phyloP scores from a whole-genome alignment of 2,888 invertebrate species.

The Pyrocoelia pectoralis region DNA sequence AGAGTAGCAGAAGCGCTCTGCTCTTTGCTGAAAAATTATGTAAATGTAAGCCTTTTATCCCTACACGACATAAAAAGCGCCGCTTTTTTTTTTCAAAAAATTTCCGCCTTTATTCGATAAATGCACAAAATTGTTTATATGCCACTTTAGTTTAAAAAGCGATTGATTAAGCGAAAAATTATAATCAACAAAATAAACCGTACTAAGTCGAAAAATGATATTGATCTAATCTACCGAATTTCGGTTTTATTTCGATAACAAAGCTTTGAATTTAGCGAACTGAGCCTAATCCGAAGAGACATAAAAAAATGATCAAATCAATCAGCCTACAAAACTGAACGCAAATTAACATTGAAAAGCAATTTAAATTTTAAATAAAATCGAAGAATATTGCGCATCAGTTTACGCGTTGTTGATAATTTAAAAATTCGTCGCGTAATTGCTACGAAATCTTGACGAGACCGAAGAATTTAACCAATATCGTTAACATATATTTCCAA shows the following conservation, averaged over 20 bases:
- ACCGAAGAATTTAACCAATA: slow-evolving; percentile 11
- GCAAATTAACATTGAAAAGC: slow-evolving; percentile 14
- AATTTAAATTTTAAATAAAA: slow-evolving; percentile 14
- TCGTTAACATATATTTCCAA: slow-evolving; percentile 18
- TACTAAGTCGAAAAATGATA: too few relatives aligned
- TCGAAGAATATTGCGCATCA: not conserved
- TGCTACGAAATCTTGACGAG: not conserved
- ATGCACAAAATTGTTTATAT: not conserved
- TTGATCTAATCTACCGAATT: not conserved
- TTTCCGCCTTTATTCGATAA: not conserved
- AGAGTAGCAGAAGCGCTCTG: slow-evolving; percentile 14
- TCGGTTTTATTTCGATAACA: not conserved
- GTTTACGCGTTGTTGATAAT: slow-evolving; percentile 3
- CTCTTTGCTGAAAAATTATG: slow-evolving; percentile 32
- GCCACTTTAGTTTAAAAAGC: not conserved
- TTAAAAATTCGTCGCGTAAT: slow-evolving; percentile 8
- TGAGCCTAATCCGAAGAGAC: not conserved
- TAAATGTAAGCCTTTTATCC: slow-evolving; percentile 31
- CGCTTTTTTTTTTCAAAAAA: slow-evolving; percentile 10
- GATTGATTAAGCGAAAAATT: not conserved
- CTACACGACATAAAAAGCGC: slow-evolving; percentile 26
- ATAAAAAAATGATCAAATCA: not conserved
- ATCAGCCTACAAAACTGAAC: slow-evolving; percentile 8
- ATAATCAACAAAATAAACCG: too few relatives aligned
- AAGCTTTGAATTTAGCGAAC: not conserved